Evolutionary conservation across 2,888 invertebrate genomes (phyloP).

Genomic region (Dasysyrphus albostriatus): DNA sequence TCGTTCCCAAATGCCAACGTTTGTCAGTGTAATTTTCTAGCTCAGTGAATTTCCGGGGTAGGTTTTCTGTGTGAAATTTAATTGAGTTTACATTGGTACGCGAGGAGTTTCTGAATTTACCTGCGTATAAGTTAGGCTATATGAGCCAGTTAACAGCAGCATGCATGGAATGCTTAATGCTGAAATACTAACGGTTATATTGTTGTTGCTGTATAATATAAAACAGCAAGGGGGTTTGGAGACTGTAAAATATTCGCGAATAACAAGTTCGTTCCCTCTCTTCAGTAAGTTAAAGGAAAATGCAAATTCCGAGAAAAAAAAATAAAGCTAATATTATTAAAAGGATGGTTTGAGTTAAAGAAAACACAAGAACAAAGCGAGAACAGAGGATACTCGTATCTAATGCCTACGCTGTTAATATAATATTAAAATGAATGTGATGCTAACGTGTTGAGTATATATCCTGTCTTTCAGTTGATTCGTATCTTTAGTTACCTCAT

Average conservation of each 20-base stretch:
- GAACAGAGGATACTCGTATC: slow-evolving; percentile 2
- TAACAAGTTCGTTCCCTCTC: not conserved
- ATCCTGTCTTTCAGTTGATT: slow-evolving; percentile 5
- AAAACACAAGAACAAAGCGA: not conserved
- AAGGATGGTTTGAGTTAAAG: too few relatives aligned
- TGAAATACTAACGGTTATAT: slow-evolving; percentile 2
- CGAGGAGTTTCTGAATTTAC: slow-evolving; percentile 35
- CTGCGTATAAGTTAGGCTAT: not conserved
- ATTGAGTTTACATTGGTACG: slow-evolving; percentile 34
- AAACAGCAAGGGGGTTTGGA: not conserved
- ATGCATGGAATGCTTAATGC: slow-evolving; percentile 60
- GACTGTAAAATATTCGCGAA: slow-evolving; percentile 7
- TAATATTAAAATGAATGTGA: slow-evolving; percentile 11
- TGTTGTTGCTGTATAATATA: slow-evolving; percentile 12
- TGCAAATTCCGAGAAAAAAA: slow-evolving; percentile 12
- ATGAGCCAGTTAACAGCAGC: slow-evolving; percentile 26
- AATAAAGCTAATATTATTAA: slow-evolving; percentile 5
- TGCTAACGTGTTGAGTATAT: slow-evolving; percentile 25
- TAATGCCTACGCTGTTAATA: not conserved
- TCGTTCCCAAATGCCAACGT: slow-evolving; percentile 16
- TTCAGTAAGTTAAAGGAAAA: slow-evolving; percentile 11
- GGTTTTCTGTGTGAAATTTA: not conserved
- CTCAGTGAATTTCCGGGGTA: slow-evolving; percentile 56
- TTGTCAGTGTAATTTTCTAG: slow-evolving; percentile 68
- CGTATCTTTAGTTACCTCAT: not conserved